Evolutionary conservation across 2,113 vertebrate species (phyloP).

Genomic region (Tretioscincus oriximinensis): DNA sequence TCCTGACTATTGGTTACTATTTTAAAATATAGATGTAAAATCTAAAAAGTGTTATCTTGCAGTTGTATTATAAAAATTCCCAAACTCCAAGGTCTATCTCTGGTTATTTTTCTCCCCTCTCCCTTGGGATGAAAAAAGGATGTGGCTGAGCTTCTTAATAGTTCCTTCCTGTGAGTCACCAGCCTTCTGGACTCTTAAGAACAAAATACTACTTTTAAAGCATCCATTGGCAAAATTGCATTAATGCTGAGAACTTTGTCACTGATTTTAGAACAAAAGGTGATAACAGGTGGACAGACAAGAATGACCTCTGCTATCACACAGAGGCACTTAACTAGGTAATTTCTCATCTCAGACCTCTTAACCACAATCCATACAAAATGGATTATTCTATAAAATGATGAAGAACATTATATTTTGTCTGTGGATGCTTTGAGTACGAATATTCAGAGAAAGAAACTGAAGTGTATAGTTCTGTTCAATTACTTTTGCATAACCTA

Average conservation of each 20-base stretch:
- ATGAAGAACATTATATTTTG: neutral
- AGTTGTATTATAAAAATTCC: too few species aligned
- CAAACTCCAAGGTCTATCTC: too few species aligned
- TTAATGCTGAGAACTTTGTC: slow-evolving; percentile 4
- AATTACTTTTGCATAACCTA: neutral
- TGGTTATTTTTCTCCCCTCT: too few species aligned
- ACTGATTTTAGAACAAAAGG: neutral
- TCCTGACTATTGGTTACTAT: too few species aligned
- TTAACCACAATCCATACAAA: neutral
- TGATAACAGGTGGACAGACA: neutral
- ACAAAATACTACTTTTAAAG: neutral
- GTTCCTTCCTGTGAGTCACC: too few species aligned
- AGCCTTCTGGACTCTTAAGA: neutral
- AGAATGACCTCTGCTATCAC: neutral
- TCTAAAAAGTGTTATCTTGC: too few species aligned
- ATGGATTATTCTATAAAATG: neutral
- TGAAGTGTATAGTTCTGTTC: neutral
- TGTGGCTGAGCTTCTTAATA: too few species aligned
- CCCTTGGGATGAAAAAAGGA: too few species aligned
- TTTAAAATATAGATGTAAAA: too few species aligned
- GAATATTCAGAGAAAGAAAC: neutral
- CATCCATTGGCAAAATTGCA: neutral
- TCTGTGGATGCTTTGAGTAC: neutral
- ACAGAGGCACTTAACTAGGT: neutral
- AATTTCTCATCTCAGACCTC: slow-evolving; percentile 5